A percentile compares a stretch with the other conserved stretches of the same genome.
phyloP scores from a whole-genome alignment of 2,888 invertebrate species.

The Homarus gammarus region DNA sequence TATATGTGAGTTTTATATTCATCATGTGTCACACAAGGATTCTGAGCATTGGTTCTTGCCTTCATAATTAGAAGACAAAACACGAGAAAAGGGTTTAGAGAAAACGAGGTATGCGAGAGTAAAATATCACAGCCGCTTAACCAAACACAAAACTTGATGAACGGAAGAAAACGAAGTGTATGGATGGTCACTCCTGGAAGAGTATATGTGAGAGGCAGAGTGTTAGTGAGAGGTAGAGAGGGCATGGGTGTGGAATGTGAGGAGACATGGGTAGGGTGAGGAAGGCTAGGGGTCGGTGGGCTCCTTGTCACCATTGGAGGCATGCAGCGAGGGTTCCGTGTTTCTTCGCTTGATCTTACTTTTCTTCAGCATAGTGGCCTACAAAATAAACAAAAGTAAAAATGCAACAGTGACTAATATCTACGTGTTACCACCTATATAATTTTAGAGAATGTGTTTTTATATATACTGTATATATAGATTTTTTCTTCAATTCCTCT shows the following conservation, averaged over 20 bases:
- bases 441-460: constrained; percentile 7
- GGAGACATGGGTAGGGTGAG: background rate
- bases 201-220: background rate
- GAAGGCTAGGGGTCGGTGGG: constrained; percentile 7
- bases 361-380: constrained; percentile 99
- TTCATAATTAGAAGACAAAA: constrained; percentile 20
- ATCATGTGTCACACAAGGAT: background rate
- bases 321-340: constrained; percentile 83
- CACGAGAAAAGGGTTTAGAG: background rate
- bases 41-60: background rate
- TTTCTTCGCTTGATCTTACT: constrained; percentile 98
- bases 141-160: background rate
- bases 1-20: too few species aligned
- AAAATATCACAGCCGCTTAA: background rate
- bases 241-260: background rate
- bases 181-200: constrained; percentile 76
- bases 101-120: constrained; percentile 2
- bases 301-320: constrained; percentile 74
- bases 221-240: background rate
- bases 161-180: background rate
- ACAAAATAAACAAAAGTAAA: constrained; percentile 72
- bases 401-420: background rate
- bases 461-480: constrained; percentile 13
- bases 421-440: background rate
- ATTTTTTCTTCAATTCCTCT: too few species aligned